A percentile compares a stretch with the other conserved stretches of the same genome.
phyloP scores from a whole-genome alignment of 2,113 vertebrate genomes.

The Hystrix brachyura region DNA sequence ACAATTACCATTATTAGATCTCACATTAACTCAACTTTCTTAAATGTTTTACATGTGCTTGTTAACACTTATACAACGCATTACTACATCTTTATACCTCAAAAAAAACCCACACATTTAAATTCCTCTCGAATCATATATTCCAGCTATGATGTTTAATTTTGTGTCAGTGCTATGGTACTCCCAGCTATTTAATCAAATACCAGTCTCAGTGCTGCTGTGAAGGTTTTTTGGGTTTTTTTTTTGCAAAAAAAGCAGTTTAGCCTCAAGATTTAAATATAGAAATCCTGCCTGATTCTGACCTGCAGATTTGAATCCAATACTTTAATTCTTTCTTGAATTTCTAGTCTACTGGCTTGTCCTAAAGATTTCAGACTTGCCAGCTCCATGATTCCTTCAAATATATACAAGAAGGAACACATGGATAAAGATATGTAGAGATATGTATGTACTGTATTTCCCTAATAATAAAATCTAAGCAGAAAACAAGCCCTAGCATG shows the following conservation, averaged over 20 bases:
- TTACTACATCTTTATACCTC: background rate
- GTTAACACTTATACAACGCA: background rate
- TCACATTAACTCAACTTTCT: background rate
- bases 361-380: background rate
- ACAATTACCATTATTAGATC: background rate
- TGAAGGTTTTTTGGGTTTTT: background rate
- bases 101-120: conserved; percentile 21
- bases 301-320: background rate
- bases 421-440: background rate
- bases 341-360: background rate
- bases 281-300: background rate
- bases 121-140: conserved; percentile 36
- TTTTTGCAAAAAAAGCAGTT: conserved; percentile 11
- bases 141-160: background rate
- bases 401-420: background rate
- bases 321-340: background rate
- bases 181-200: background rate
- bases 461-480: background rate
- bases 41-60: background rate
- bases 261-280: background rate
- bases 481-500: background rate
- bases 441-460: background rate
- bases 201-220: background rate
- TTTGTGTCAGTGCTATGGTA: background rate
- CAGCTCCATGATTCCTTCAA: background rate